Conservation (phyloP, 2,797 vertebrate genomes). For the Chaetophractus vellerosus region DNA sequence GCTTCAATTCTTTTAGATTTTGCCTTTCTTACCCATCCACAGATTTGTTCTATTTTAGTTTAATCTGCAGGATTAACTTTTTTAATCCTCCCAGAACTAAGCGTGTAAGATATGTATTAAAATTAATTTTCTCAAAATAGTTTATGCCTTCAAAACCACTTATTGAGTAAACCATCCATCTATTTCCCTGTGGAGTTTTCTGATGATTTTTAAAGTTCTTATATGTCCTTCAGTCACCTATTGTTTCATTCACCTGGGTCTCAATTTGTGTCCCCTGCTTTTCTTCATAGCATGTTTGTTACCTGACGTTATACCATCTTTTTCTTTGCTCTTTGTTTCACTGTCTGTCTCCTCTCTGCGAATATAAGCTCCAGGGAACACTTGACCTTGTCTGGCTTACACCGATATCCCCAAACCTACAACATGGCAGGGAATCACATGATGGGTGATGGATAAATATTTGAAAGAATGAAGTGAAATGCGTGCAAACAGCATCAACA, state of each 20-base stretch:
- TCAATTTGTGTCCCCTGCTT: background rate
- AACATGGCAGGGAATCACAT: background rate
- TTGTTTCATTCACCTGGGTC: background rate
- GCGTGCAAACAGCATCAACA: background rate
- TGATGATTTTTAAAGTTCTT: background rate
- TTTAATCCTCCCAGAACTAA: background rate
- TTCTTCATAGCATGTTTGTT: background rate
- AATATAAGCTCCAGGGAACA: background rate
- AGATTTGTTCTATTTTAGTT: slow-evolving; percentile 4
- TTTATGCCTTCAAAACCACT: slow-evolving; percentile 15
- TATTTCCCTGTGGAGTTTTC: background rate
- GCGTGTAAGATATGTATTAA: background rate
- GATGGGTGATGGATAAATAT: background rate
- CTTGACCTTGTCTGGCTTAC: background rate
- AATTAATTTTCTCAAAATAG: background rate
- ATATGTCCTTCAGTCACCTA: background rate
- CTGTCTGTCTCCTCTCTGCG: background rate
- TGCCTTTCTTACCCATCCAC: background rate
- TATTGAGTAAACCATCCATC: background rate
- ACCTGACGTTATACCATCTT: background rate
- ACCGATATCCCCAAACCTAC: background rate
- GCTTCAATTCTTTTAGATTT: background rate
- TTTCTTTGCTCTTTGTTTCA: background rate
- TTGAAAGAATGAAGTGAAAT: background rate
- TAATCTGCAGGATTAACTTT: slow-evolving; percentile 1